These are phyloP conservation scores for Caenorhabditis becei DNA, from an alignment of 2,888 invertebrate genomes.

Conservation along the genomic window DNA sequence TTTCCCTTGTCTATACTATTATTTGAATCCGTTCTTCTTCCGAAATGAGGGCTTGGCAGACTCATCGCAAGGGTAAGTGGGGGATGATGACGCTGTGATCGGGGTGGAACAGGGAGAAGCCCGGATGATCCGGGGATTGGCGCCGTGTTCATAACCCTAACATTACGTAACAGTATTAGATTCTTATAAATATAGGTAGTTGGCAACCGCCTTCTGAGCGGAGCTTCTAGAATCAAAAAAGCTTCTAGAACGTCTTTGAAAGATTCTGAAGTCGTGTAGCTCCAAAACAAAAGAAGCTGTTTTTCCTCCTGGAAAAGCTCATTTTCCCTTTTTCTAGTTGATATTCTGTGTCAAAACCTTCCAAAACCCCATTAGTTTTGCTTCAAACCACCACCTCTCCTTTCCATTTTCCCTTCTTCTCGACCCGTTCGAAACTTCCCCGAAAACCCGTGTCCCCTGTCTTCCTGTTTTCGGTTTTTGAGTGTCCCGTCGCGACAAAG, in stretches of 20 bases:
- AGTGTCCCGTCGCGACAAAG: slow-evolving; percentile 1
- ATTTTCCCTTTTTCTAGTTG: too few relatives aligned
- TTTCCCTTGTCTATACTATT: slow-evolving; percentile 17
- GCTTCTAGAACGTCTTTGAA: too few relatives aligned
- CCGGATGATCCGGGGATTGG: slow-evolving; percentile 11
- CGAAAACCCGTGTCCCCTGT: neutral
- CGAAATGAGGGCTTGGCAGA: slow-evolving; percentile 59
- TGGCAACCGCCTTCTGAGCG: too few relatives aligned
- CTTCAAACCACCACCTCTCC: neutral
- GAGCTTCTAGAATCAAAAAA: too few relatives aligned
- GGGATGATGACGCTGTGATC: slow-evolving; percentile 23
- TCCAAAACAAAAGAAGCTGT: too few relatives aligned
- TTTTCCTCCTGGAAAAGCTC: too few relatives aligned
- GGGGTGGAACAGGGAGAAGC: slow-evolving; percentile 9
- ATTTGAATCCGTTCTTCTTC: slow-evolving; percentile 15
- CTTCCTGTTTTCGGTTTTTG: neutral
- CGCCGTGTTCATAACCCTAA: neutral
- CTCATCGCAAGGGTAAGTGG: slow-evolving; percentile 47
- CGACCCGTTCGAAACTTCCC: neutral
- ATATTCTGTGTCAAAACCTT: too few relatives aligned
- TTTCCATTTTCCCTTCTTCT: neutral
- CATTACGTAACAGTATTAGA: neutral
- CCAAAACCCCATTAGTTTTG: too few relatives aligned
- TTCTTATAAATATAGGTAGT: neutral
- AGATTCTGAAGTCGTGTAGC: too few relatives aligned